These are phyloP conservation scores for Halesus radiatus DNA, from an alignment of 1,140 invertebrate genomes.

Conservation along the genomic window DNA sequence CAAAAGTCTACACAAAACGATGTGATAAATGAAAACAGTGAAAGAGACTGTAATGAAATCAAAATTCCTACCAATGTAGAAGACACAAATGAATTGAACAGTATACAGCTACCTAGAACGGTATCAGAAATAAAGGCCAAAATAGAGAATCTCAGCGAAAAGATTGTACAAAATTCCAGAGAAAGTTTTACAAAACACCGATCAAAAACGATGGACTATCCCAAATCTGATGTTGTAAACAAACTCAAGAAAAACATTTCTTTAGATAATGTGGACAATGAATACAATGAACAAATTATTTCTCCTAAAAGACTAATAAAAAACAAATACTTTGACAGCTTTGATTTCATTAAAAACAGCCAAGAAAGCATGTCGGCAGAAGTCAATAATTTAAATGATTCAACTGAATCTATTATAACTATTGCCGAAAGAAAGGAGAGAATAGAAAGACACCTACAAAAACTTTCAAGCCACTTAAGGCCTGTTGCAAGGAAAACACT, in stretches of 20 bases:
- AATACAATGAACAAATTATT: neutral
- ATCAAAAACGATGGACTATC: conserved; percentile 54
- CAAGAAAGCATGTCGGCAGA: neutral
- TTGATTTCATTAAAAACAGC: conserved; percentile 9
- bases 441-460: conserved; percentile 52
- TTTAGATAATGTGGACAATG: conserved; percentile 25
- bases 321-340: neutral
- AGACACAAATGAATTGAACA: neutral
- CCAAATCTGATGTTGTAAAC: conserved; percentile 37
- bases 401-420: conserved; percentile 47
- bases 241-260: conserved; percentile 52
- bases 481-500: neutral
- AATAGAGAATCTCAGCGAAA: conserved; percentile 49
- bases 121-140: conserved; percentile 47
- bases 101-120: neutral
- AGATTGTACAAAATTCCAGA: conserved; percentile 19
- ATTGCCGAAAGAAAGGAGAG: conserved; percentile 50
- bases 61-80: neutral
- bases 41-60: neutral
- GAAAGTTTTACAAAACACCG: conserved; percentile 47
- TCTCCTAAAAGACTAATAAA: neutral
- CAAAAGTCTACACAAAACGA: neutral
- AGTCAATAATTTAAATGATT: conserved; percentile 16
- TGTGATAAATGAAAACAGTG: neutral
- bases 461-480: conserved; percentile 33